phyloP scores from a whole-genome alignment of 2,888 invertebrate genomes.

The Zonitis immaculata region DNA sequence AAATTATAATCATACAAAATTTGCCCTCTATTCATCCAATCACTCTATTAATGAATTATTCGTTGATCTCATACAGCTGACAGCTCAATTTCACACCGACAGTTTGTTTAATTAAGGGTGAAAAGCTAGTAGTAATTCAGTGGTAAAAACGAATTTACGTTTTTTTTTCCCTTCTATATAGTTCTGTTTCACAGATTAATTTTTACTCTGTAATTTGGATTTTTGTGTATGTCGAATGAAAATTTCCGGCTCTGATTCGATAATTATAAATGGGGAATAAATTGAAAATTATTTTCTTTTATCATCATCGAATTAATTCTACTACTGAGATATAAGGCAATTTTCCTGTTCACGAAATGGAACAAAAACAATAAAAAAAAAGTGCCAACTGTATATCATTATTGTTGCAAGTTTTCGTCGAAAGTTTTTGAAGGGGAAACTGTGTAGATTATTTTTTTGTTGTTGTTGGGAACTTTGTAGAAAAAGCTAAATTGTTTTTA shows the following conservation, averaged over 20 bases:
- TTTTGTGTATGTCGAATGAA: conserved; percentile 1
- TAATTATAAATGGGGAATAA: conserved; percentile 8
- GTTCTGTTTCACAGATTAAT: too few species aligned
- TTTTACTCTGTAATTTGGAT: conserved; percentile 8
- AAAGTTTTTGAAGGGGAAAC: neutral
- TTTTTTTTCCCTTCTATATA: neutral
- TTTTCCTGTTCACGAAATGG: neutral
- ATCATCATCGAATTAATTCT: neutral
- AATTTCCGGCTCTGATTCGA: neutral
- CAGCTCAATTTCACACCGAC: conserved; percentile 29
- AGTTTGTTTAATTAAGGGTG: conserved; percentile 26
- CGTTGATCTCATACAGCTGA: conserved; percentile 19
- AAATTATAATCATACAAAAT: neutral
- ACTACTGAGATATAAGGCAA: neutral
- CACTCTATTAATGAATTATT: conserved; percentile 23
- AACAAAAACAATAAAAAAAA: neutral
- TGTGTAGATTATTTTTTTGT: conserved; percentile 1
- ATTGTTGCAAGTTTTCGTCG: neutral
- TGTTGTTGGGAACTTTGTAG: conserved; percentile 7
- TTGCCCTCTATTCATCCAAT: conserved; percentile 8
- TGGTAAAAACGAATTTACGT: conserved; percentile 4
- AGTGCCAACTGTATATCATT: neutral
- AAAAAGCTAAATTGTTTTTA: conserved; percentile 26
- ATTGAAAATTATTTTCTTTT: neutral
- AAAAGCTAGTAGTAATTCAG: conserved; percentile 12